Evolutionary conservation across 2,797 vertebrate species (phyloP).

Genomic region (Brotogeris chrysoptera): DNA sequence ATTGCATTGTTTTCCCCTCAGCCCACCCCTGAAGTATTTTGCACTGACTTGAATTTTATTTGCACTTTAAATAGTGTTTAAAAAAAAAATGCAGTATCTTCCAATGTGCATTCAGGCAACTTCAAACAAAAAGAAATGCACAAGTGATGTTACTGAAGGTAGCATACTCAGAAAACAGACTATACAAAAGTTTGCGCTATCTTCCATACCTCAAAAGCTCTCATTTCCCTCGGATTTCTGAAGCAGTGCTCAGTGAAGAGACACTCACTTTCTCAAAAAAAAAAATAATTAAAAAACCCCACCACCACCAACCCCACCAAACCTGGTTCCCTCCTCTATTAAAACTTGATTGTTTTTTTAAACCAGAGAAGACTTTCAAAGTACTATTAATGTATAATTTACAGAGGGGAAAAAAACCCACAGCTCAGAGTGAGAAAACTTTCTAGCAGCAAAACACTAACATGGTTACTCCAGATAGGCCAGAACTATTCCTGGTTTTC

Average conservation of each 20-base stretch:
- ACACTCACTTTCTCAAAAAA: neutral
- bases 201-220: neutral
- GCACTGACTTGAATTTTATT: neutral
- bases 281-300: too few relatives aligned
- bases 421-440: neutral
- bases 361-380: neutral
- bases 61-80: neutral
- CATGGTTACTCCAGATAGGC: neutral
- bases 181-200: neutral
- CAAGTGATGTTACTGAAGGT: neutral
- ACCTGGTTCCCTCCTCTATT: neutral
- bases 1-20: neutral
- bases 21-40: too few relatives aligned
- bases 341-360: neutral
- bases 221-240: neutral
- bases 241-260: neutral
- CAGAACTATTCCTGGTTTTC: neutral
- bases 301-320: neutral
- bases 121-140: neutral
- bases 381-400: neutral
- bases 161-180: neutral
- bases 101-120: neutral
- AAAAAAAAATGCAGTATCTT: fast-evolving
- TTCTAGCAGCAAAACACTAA: neutral
- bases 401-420: fast-evolving